These are phyloP conservation scores for Pimpla rufipes DNA, from an alignment of 2,888 invertebrate genomes.

Conservation along the genomic window DNA sequence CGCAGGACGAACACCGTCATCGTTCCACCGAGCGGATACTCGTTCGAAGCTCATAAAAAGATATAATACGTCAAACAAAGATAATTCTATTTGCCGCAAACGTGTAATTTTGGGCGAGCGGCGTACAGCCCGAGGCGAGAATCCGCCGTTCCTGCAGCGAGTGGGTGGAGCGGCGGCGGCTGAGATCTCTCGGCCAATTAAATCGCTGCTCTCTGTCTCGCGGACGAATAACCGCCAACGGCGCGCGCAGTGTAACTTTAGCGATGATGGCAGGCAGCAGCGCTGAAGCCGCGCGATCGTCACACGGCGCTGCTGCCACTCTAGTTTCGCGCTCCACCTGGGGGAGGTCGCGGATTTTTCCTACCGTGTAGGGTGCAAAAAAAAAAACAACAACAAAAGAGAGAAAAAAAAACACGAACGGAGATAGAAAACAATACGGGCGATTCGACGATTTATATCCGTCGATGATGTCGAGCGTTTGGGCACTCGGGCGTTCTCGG, in stretches of 20 bases:
- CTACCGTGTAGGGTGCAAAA: not conserved
- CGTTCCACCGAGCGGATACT: too few relatives aligned
- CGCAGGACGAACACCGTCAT: too few relatives aligned
- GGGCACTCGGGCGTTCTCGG: not conserved
- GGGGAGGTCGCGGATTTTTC: not conserved
- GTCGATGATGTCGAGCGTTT: constrained; percentile 38
- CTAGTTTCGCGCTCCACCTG: constrained; percentile 34
- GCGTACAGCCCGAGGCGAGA: not conserved
- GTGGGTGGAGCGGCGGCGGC: not conserved
- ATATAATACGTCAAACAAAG: too few relatives aligned
- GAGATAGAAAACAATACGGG: constrained; percentile 1
- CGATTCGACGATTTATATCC: constrained; percentile 39
- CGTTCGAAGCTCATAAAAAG: too few relatives aligned
- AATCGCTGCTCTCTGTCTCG: constrained; percentile 47
- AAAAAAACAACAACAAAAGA: not conserved
- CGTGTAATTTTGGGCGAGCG: too few relatives aligned
- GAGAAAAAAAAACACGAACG: not conserved
- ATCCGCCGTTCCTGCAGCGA: constrained; percentile 11
- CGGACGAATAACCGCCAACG: constrained; percentile 50
- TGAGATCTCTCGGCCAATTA: constrained; percentile 61
- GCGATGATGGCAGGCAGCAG: constrained; percentile 71
- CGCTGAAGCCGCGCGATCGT: constrained; percentile 34
- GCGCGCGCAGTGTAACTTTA: constrained; percentile 77
- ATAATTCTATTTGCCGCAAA: too few relatives aligned
- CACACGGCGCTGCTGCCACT: constrained; percentile 26